Evolutionary conservation across 64 coral and sea anemone genomes (phyloP).

Genomic region (Trachythela sp.): DNA sequence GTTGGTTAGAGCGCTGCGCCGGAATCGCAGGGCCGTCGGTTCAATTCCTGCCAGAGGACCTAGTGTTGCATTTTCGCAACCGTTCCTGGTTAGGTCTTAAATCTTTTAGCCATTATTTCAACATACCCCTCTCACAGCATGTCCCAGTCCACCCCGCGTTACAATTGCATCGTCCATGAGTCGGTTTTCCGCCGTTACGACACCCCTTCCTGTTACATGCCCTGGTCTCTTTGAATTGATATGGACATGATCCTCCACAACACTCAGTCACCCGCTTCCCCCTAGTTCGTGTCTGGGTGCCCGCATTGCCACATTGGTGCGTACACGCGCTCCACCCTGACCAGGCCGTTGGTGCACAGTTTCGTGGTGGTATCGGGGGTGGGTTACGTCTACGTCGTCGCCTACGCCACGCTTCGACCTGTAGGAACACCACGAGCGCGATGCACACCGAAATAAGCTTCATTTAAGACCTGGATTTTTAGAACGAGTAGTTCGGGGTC

Average conservation of each 20-base stretch:
- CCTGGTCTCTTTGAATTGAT: background rate
- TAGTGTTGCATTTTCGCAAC: too few relatives aligned
- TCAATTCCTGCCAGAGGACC: too few relatives aligned
- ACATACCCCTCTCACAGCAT: constrained; percentile 60
- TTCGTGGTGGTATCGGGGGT: background rate
- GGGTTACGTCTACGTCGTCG: constrained; percentile 33
- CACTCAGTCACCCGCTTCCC: background rate
- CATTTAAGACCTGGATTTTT: too few relatives aligned
- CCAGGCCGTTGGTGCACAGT: constrained; percentile 44
- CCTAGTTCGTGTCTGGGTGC: constrained; percentile 39
- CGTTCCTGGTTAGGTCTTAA: too few relatives aligned
- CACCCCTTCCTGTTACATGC: constrained; percentile 55
- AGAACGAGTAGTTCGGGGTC: too few relatives aligned
- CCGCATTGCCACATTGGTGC: constrained; percentile 52
- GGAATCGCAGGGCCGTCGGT: too few relatives aligned
- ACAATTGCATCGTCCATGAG: constrained; percentile 44
- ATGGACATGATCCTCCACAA: constrained; percentile 49
- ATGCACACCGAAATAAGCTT: too few relatives aligned
- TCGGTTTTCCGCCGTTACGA: constrained; percentile 54
- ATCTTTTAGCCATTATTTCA: too few relatives aligned
- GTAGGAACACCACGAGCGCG: too few relatives aligned
- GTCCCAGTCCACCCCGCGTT: constrained; percentile 47
- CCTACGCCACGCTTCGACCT: background rate
- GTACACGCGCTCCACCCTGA: constrained; percentile 52
- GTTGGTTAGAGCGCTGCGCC: too few relatives aligned